Evolutionary conservation across 2,888 invertebrate species (phyloP).

Genomic region (Ochropleura leucogaster): DNA sequence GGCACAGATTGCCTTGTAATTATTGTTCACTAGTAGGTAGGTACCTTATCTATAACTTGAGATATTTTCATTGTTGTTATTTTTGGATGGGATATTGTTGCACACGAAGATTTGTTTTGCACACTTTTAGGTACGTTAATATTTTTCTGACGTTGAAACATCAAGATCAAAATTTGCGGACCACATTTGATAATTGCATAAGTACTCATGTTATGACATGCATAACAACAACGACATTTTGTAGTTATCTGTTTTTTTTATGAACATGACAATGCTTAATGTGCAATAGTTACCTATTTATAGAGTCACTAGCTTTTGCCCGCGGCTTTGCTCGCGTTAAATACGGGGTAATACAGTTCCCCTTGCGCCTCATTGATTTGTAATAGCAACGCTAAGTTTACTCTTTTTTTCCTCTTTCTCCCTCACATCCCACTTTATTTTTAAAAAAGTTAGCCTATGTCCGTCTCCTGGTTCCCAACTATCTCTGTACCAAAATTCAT

Average conservation of each 20-base stretch:
- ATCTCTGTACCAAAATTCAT: too few relatives aligned
- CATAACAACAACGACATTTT: not conserved
- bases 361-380: too few relatives aligned
- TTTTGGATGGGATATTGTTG: not conserved
- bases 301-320: too few relatives aligned
- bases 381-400: too few relatives aligned
- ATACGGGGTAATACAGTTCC: too few relatives aligned
- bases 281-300: too few relatives aligned
- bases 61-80: not conserved
- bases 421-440: too few relatives aligned
- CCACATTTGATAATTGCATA: slow-evolving; percentile 9
- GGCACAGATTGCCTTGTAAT: not conserved
- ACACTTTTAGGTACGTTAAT: too few relatives aligned
- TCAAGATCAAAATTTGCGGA: not conserved
- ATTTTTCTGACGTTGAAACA: not conserved
- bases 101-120: not conserved
- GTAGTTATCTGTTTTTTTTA: not conserved
- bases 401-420: too few relatives aligned
- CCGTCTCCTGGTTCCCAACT: too few relatives aligned
- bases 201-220: not conserved
- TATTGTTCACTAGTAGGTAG: not conserved
- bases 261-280: not conserved
- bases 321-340: too few relatives aligned
- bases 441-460: too few relatives aligned
- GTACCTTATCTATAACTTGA: not conserved